phyloP scores from a whole-genome alignment of 2,113 vertebrate genomes.

The Halcyon senegalensis region DNA sequence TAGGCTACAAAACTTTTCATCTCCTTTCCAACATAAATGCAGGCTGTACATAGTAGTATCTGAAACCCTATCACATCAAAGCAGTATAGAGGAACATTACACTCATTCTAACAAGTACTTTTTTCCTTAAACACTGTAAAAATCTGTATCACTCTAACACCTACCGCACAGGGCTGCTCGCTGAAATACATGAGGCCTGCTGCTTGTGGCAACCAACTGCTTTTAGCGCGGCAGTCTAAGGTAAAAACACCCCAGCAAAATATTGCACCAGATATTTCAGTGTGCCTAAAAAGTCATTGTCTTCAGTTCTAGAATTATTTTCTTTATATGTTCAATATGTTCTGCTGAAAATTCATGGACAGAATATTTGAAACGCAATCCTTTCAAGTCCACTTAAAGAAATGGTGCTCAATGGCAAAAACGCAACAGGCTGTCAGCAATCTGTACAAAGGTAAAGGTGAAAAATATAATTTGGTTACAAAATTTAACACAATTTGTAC shows the following conservation, averaged over 20 bases:
- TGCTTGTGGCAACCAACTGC: background rate
- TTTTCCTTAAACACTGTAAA: background rate
- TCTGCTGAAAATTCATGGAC: background rate
- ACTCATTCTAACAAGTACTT: background rate
- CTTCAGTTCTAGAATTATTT: background rate
- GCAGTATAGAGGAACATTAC: background rate
- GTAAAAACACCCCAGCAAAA: background rate
- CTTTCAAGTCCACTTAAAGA: constrained; percentile 4
- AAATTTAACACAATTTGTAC: constrained; percentile 36
- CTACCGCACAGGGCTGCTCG: background rate
- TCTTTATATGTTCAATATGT: background rate
- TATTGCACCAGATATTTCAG: background rate
- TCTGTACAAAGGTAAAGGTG: constrained; percentile 41
- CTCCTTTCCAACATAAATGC: background rate
- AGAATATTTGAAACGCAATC: background rate
- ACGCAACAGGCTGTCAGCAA: background rate
- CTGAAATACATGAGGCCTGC: background rate
- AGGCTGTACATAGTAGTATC: constrained; percentile 7
- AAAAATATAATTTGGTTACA: constrained; percentile 52
- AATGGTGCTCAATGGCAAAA: background rate
- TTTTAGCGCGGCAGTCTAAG: background rate
- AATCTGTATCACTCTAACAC: background rate
- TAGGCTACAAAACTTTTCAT: background rate
- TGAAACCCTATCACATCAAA: constrained; percentile 27
- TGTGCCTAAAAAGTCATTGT: background rate